Conservation (phyloP, 2,888 invertebrate species). For the Gortyna flavago region DNA sequence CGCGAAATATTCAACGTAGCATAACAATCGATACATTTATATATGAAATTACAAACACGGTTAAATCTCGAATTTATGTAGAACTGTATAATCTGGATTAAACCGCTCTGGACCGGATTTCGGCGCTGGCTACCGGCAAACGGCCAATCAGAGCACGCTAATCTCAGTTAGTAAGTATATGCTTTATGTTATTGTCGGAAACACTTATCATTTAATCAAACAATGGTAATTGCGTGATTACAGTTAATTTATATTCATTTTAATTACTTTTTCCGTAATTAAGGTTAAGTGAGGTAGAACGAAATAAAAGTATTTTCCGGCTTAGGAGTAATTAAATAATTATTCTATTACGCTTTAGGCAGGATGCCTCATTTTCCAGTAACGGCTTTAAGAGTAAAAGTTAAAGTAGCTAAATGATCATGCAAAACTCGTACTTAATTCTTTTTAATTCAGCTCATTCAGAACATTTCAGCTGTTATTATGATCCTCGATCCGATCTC, state of each 20-base stretch:
- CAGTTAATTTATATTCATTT: slow-evolving; percentile 17
- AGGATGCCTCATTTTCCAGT: slow-evolving; percentile 17
- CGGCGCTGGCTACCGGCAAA: slow-evolving; percentile 66
- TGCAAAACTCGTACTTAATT: slow-evolving; percentile 21
- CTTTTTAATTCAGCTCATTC: slow-evolving; percentile 33
- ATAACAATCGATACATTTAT: slow-evolving; percentile 23
- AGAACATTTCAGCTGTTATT: slow-evolving; percentile 1
- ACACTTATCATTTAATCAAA: slow-evolving; percentile 51
- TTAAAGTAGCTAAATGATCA: slow-evolving; percentile 14
- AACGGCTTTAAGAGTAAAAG: slow-evolving; percentile 7
- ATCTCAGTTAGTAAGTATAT: slow-evolving; percentile 71
- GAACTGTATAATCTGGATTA: slow-evolving; percentile 77
- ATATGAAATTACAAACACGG: slow-evolving; percentile 45
- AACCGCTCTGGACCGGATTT: slow-evolving; percentile 73
- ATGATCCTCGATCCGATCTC: background rate
- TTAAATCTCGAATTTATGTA: slow-evolving; percentile 71
- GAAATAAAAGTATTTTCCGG: slow-evolving; percentile 6
- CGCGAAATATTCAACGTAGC: slow-evolving; percentile 5
- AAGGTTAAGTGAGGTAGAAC: slow-evolving; percentile 13
- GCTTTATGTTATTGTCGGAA: slow-evolving; percentile 48
- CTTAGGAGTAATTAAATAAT: slow-evolving; percentile 30
- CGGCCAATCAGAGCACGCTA: slow-evolving; percentile 73
- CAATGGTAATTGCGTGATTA: slow-evolving; percentile 40
- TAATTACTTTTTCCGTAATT: slow-evolving; percentile 2
- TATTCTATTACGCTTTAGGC: slow-evolving; percentile 36